Percentiles rank a stretch among this genome's conserved stretches.
These are phyloP conservation scores for Agrochola macilenta DNA, from an alignment of 2,888 invertebrate species.

Conservation along the genomic window DNA sequence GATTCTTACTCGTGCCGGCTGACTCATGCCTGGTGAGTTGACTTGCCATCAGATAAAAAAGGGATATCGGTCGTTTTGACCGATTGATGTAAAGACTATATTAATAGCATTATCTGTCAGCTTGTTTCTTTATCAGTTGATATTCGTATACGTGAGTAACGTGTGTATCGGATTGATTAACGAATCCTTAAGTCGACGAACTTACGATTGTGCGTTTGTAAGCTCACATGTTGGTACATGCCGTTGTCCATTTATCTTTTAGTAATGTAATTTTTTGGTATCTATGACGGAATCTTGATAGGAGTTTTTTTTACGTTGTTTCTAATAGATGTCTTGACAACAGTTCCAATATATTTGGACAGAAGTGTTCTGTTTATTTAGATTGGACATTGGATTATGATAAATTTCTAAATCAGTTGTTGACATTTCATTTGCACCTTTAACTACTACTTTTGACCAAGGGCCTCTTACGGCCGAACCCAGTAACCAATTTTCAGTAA, in stretches of 20 bases:
- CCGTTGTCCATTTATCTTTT: slow-evolving; percentile 26
- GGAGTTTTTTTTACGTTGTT: slow-evolving; percentile 11
- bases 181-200: slow-evolving; percentile 33
- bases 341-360: not conserved
- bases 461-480: no score
- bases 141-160: slow-evolving; percentile 11
- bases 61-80: not conserved
- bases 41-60: slow-evolving; percentile 6
- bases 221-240: slow-evolving; percentile 48
- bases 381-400: no score
- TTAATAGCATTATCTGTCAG: slow-evolving; percentile 12
- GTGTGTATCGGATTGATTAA: slow-evolving; percentile 38
- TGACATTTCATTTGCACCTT: no score
- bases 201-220: slow-evolving; percentile 1
- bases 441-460: no score
- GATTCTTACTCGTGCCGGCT: not conserved
- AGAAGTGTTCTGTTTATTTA: no score
- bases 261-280: slow-evolving; percentile 26
- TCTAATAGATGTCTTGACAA: not conserved
- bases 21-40: slow-evolving; percentile 1
- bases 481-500: no score
- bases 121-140: slow-evolving; percentile 15
- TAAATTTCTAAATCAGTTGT: no score
- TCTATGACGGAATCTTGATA: slow-evolving; percentile 15
- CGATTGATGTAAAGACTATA: slow-evolving; percentile 17